Base-by-base conservation (phyloP, 2,113 vertebrate genomes). In the Passer domesticus region DNA sequence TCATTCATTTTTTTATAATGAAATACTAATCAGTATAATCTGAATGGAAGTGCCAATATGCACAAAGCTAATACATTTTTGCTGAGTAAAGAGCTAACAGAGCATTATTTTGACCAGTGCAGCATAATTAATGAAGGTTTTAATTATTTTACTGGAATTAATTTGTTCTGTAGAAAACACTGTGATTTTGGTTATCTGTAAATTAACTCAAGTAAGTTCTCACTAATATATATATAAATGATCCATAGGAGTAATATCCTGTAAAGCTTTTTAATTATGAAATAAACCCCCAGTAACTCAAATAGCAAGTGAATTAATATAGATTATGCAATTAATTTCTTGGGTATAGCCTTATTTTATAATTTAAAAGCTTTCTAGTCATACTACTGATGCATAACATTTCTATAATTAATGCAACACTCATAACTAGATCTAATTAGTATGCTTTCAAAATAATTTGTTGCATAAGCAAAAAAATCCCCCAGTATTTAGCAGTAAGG, bases 351-450 rank as follows among this genome's bases (percentile, higher is more conserved):
- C 4, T 78, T 85, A 82, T 67, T 81, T 83, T 83, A 52, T 72
- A 91, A 82, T 59, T 89, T 58, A 97, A 90, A 60, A 68, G 10
- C 7, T 75, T 89, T 56, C 41, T 83, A 69, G 37, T 68, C 25
- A 30, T 90, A 17, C 25, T 49, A 90, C 18, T 27, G 60, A 58
- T 72, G 69, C 47, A 47, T 85, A 41, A 89, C 31, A 46, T 83
- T 69, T 53, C 58, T 85, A 53, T 50, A 90, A 94, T 91, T 87
- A 91, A 94, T 87, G 49, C 46, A 94, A 82, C 69, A 30, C 19
- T 70, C 43, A 67, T 79, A 90, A 76, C 22, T 79, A 70, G 4
- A 9, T 86, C 53, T 80, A 92, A 87, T 83, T 84, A 87, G 12
- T 67, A 25, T n/a, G 30, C 11, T 89, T 84, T 39, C 27, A 90